Evolutionary conservation across 2,888 invertebrate genomes (phyloP), one percentile per base, ranked within the genome.

Genomic region (Bombylius discolor): DNA sequence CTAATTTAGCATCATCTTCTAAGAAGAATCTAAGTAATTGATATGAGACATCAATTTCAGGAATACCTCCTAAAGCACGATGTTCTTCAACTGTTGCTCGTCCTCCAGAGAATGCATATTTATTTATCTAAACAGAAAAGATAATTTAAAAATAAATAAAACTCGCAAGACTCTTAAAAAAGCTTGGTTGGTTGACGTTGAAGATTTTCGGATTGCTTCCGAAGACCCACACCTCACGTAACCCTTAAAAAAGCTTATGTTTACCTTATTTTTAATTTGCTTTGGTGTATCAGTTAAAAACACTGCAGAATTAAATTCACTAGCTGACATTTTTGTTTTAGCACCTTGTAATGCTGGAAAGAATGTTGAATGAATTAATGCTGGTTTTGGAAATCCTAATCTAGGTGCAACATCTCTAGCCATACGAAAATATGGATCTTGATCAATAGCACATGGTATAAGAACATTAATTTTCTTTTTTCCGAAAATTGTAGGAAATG

Each of bases 361-460:
- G 80, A 98, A 96, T 58, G 83, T 78, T 14, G 92, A 87, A 71
- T 94, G 94, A 39, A 92, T 70, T 48, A 93, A 74, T 5, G 96
- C 82, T 55, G 99, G 94, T 73, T 99, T 93, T 14, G 84, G 83
- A 73, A 83, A 79, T 64, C 92, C 88, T 13, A 99, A 76, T 12
- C 87, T 81, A 0, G 97, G 94, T 0, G 97, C 94, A n/a, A 97
- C 96, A 76, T 99, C 99, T 54, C 99, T 81, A 0, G 95, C 89
- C 97, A 99, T 96, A 42, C 99, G 82, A 76, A 99, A 99, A 75
- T 98, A 99, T 0, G 99, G 99, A 77, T 99, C 99, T 80, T 99
- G 99, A 78, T 99, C 99, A 62, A 99, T 99, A 9, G 96, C 99
- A 76, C 99, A 99, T 0, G 99, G 99, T 61, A 99, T 95, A 5